Base-by-base conservation (phyloP, 1,140 invertebrate species). In the Drosophila gunungcola region DNA sequence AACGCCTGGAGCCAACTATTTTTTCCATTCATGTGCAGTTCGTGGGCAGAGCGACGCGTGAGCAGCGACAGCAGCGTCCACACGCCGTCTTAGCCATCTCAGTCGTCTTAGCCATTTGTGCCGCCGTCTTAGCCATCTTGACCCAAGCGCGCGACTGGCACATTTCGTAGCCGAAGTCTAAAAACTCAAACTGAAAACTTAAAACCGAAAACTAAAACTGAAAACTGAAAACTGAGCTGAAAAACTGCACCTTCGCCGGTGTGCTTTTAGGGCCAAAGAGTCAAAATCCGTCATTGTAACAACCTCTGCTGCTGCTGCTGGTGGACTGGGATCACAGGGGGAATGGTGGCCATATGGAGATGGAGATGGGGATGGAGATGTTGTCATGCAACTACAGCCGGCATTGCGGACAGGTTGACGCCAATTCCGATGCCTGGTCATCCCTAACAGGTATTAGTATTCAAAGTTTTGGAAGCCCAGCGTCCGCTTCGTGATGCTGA, bases 201-300 rank as follows among this genome's bases (percentile, higher is more conserved):
- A 69, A 9, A 43, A 46, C 16, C 7, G 11, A 48, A n/a, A 46
- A 32, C 57, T 29, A 45, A 51, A 68, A 57, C 75, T 63, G 56
- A 72, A n/a, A n/a, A 32, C 57, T 29, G 16, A 45, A 51, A 68
- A 57, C 75, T 63, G 56, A 72, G 74, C 68, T 55, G 79, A 62
- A 82, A 64, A 68, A 80, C 83, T 86, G 77, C 79, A 78, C 82
- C 83, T 88, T 65, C 68, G 74, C 16, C 43, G 48, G 51, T 55
- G 43, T 52, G 83, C 63, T 88, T 88, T 86, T 86, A 86, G 82
- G 82, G 82, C 82, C 75, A 74, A 83, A 86, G 78, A 88, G 83
- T 80, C 83, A 83, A 86, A 86, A 86, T 86, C 75, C 83, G 82
- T 86, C 82, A 86, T 86, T 88, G 82, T 78, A 88, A 78, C 82